Percentiles rank a stretch among this genome's conserved stretches.
Evolutionary conservation across 2,888 invertebrate species (phyloP).

Genomic region (Gibbula magus): DNA sequence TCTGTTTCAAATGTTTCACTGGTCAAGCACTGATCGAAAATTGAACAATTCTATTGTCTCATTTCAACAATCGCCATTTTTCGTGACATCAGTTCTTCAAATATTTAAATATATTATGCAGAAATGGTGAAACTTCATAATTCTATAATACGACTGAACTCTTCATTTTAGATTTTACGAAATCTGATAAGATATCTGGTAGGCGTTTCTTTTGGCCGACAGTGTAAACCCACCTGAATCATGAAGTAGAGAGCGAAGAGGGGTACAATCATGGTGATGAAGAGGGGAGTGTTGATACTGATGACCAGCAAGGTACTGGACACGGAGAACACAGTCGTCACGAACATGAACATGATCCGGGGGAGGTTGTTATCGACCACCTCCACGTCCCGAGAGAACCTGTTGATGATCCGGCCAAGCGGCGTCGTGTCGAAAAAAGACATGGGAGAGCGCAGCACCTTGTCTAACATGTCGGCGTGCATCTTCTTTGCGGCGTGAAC

Average conservation of each 20-base stretch:
- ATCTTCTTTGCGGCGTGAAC: conserved; percentile 50
- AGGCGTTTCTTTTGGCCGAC: too few relatives aligned
- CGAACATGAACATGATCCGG: conserved; percentile 42
- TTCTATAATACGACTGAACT: too few relatives aligned
- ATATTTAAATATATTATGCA: too few relatives aligned
- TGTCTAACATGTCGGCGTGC: conserved; percentile 46
- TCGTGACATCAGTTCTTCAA: too few relatives aligned
- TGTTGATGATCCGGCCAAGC: conserved; percentile 71
- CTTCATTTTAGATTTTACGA: too few relatives aligned
- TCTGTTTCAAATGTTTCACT: too few relatives aligned
- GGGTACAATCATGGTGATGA: conserved; percentile 62
- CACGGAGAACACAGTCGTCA: conserved; percentile 52
- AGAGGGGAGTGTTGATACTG: conserved; percentile 64
- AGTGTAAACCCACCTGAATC: conserved; percentile 69
- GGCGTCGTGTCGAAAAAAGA: conserved; percentile 72
- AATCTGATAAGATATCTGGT: too few relatives aligned
- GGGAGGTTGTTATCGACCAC: conserved; percentile 52
- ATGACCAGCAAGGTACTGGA: conserved; percentile 69
- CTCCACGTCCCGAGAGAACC: conserved; percentile 52
- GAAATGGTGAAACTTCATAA: too few relatives aligned
- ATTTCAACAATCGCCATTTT: too few relatives aligned
- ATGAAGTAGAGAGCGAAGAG: conserved; percentile 66
- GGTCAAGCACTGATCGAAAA: too few relatives aligned
- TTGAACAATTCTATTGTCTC: too few relatives aligned
- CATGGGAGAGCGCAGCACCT: conserved; percentile 53